Evolutionary conservation across 1,140 invertebrate species (phyloP).

Genomic region (Drosophila aff.): DNA sequence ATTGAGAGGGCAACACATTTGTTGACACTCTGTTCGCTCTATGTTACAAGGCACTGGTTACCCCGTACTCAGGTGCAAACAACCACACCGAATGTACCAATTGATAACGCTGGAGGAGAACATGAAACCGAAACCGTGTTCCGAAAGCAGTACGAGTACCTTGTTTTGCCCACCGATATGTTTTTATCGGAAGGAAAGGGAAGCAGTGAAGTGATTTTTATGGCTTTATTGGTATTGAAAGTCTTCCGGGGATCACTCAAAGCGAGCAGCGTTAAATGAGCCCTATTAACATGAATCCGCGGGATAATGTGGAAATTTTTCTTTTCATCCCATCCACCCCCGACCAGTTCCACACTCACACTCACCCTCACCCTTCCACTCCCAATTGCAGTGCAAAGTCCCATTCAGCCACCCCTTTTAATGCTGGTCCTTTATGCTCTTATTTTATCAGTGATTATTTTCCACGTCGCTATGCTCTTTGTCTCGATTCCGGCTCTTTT

Average conservation of each 20-base stretch:
- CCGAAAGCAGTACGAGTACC: slow-evolving; percentile 18
- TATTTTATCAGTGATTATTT: slow-evolving; percentile 83
- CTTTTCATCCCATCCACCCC: slow-evolving; percentile 57
- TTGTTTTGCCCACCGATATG: slow-evolving; percentile 25
- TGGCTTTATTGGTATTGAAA: slow-evolving; percentile 39
- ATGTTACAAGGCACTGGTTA: slow-evolving; percentile 46
- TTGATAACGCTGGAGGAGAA: slow-evolving; percentile 60
- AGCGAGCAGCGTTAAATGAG: slow-evolving; percentile 65
- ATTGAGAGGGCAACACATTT: slow-evolving; percentile 69
- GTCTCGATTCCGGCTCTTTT: slow-evolving; percentile 58
- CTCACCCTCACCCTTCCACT: background rate
- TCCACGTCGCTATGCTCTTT: slow-evolving; percentile 79
- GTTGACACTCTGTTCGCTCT: slow-evolving; percentile 68
- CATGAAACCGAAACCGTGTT: slow-evolving; percentile 55
- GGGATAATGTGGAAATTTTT: slow-evolving; percentile 55
- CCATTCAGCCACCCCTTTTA: slow-evolving; percentile 45
- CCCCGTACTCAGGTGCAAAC: slow-evolving; percentile 24
- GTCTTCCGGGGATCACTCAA: slow-evolving; percentile 30
- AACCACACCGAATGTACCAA: slow-evolving; percentile 61
- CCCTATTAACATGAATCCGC: slow-evolving; percentile 72
- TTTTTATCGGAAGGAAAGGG: background rate
- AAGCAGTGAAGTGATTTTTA: slow-evolving; percentile 28
- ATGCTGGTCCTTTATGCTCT: slow-evolving; percentile 62
- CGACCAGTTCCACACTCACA: background rate
- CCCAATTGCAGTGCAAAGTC: background rate